Evolutionary conservation across 2,113 vertebrate species (phyloP).

Genomic region (Malurus cyaneus): DNA sequence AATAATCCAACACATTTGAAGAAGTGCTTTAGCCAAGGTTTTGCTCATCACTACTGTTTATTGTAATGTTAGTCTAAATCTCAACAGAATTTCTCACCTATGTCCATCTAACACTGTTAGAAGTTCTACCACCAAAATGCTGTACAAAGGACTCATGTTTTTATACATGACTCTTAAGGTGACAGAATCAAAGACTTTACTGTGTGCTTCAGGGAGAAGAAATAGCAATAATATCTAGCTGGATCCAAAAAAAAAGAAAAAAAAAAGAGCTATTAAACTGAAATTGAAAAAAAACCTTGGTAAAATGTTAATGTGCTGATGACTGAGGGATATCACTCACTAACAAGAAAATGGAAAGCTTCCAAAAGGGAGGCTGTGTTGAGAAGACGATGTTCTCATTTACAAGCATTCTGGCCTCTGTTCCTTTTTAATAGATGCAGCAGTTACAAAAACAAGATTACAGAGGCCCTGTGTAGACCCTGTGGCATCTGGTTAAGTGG

Average conservation of each 20-base stretch:
- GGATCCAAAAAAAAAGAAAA: neutral
- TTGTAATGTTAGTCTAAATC: neutral
- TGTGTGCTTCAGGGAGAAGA: neutral
- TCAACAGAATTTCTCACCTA: neutral
- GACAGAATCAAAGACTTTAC: neutral
- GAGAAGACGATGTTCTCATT: slow-evolving; percentile 27
- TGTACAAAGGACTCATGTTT: neutral
- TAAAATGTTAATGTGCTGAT: neutral
- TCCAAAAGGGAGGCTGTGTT: slow-evolving; percentile 6
- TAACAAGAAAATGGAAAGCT: slow-evolving; percentile 4
- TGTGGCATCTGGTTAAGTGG: slow-evolving; percentile 42
- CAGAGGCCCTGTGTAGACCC: neutral
- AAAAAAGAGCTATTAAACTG: neutral
- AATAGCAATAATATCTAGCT: neutral
- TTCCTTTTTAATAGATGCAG: slow-evolving; percentile 22
- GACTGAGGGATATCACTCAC: slow-evolving; percentile 18
- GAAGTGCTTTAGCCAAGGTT: neutral
- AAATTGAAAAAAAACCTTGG: neutral
- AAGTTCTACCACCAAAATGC: neutral
- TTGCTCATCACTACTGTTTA: neutral
- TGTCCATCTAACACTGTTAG: neutral
- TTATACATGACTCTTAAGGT: neutral
- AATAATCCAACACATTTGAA: neutral
- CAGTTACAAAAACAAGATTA: slow-evolving; percentile 57
- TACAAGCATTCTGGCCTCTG: slow-evolving; percentile 27